Conservation (phyloP, 2,797 vertebrate species). For the Apogon talboti region DNA sequence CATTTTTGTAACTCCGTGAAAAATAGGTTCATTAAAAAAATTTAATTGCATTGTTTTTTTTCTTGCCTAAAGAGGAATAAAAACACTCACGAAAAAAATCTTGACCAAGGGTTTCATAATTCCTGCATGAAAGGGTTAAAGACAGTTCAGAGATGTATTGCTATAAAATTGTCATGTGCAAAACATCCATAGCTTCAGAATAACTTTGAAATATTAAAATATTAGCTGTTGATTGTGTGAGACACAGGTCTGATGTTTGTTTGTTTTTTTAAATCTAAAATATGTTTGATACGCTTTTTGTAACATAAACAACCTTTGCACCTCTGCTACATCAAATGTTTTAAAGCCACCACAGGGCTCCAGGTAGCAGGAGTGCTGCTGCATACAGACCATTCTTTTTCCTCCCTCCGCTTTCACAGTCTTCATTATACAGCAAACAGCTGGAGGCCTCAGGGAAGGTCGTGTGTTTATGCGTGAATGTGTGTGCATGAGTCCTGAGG, state of each 20-base stretch:
- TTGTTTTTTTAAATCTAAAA: slow-evolving; percentile 20
- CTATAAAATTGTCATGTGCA: not conserved
- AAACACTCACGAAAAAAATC: no score
- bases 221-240: slow-evolving; percentile 6
- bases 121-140: no score
- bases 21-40: no score
- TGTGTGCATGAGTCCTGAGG: slow-evolving; percentile 39
- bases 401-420: slow-evolving; percentile 47
- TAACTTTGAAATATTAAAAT: not conserved
- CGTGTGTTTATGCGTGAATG: slow-evolving; percentile 15
- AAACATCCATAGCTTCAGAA: slow-evolving; percentile 7
- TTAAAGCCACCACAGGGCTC: not conserved
- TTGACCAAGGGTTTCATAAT: no score
- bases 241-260: slow-evolving; percentile 4
- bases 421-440: slow-evolving; percentile 76
- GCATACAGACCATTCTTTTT: not conserved
- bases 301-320: not conserved
- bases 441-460: slow-evolving; percentile 74
- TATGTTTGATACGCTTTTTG: slow-evolving; percentile 10
- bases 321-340: slow-evolving; percentile 9
- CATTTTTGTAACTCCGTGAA: no score
- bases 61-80: no score
- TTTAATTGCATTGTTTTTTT: no score
- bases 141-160: not conserved
- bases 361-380: slow-evolving; percentile 26